Evolutionary conservation across 2,113 vertebrate species (phyloP).

Genomic region (Hiodon tergisus): DNA sequence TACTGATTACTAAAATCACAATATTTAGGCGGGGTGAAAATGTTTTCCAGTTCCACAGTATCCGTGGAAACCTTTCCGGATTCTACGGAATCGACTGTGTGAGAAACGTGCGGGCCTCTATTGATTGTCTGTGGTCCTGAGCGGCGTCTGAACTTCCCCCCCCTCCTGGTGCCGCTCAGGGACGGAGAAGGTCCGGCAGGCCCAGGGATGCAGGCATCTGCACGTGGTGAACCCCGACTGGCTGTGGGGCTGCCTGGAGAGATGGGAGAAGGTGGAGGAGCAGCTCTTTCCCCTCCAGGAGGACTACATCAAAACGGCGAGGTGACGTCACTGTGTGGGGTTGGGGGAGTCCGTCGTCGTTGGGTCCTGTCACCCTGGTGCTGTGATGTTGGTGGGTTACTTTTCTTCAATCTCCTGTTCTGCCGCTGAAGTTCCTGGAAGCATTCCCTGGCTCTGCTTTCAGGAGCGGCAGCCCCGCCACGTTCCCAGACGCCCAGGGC

Average conservation of each 20-base stretch:
- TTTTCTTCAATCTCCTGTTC: too few species aligned
- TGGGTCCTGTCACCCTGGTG: background rate
- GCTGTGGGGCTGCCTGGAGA: constrained; percentile 95
- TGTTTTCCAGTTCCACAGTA: too few species aligned
- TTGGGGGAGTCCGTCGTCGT: background rate
- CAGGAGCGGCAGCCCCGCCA: constrained; percentile 81
- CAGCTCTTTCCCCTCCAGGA: constrained; percentile 87
- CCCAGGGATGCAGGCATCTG: constrained; percentile 77
- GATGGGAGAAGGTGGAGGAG: constrained; percentile 94
- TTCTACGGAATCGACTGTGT: background rate
- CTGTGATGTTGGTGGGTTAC: too few species aligned
- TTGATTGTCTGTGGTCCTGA: background rate
- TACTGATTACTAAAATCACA: too few species aligned
- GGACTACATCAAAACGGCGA: constrained; percentile 70
- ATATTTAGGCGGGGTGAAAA: too few species aligned
- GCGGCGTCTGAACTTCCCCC: too few species aligned
- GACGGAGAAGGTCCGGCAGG: constrained; percentile 94
- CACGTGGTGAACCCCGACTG: constrained; percentile 91
- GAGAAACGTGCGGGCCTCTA: background rate
- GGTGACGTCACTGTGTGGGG: constrained; percentile 50
- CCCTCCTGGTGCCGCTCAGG: constrained; percentile 53
- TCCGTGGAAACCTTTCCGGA: background rate
- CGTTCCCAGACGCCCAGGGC: constrained; percentile 66
- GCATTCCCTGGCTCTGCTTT: background rate
- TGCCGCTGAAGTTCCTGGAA: too few species aligned